Base-by-base conservation (phyloP, 2,797 vertebrate genomes). In the Xyrichtys novacula region DNA sequence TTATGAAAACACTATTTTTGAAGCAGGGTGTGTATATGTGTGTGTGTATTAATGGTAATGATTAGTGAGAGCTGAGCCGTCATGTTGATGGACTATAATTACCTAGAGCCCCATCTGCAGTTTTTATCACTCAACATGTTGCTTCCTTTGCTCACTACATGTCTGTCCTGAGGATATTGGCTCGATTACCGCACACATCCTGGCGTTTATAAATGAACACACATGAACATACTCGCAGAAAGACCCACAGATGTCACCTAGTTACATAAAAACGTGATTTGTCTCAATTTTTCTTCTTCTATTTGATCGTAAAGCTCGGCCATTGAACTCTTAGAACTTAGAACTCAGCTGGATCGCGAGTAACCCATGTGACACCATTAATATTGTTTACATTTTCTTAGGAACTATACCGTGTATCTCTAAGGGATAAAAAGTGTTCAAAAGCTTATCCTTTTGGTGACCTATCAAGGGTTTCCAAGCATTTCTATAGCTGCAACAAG, bases 61-160 rank as follows among this genome's bases (percentile, higher is more conserved):
- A 76, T 74, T 53, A 65, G 73, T 63, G 53, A 44, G 36, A 36
- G 36, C 73, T 29, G 31, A 48, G 52, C 63, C 72, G 74, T 85
- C 81, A 79, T 61, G 62, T 72, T 84, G 71, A 72, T 80, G 71
- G 63, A 73, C 80, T 86, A 56, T 87, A 83, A 86, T 87, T 84
- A 81, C 62, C 73, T 19, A 1, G 31, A 26, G 47, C 58, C 68
- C 84, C 79, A 85, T 88, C 85, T 88, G 80, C 61, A 71, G 54
- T 60, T 74, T 67, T 65, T 59, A 50, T 78, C 74, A 65, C 74
- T 70, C 53, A 29, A 71, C 67, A 62, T 62, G 65, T 80, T 53
- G 47, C 65, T 42, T 55, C 69, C 72, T 42, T 69, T 59, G 65
- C 76, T 65, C 64, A 25, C 65, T 77, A 25, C 61, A 42, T 11